These are phyloP conservation scores for Drosophila phalerata DNA, from an alignment of 2,888 invertebrate genomes.

Conservation along the genomic window DNA sequence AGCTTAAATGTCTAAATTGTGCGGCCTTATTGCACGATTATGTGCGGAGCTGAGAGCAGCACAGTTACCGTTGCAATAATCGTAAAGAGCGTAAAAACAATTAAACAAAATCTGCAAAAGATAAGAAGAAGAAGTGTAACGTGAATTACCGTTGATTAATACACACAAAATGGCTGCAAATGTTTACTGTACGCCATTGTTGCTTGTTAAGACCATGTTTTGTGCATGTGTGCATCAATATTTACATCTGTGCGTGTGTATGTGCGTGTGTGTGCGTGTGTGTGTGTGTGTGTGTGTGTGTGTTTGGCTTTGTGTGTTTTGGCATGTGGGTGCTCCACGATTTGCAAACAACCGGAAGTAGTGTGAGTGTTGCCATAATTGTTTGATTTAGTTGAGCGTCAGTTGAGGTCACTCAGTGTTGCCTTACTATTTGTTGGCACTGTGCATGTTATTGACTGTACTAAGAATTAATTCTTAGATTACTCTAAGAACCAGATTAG, in stretches of 20 bases:
- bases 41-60: conserved; percentile 96
- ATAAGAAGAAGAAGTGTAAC: conserved; percentile 39
- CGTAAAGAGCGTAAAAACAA: conserved; percentile 97
- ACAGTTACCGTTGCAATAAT: conserved; percentile 96
- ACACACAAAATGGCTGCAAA: conserved; percentile 50
- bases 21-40: conserved; percentile 93
- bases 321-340: conserved; percentile 10
- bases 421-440: conserved; percentile 36
- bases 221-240: conserved; percentile 12
- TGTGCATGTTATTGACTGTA: conserved; percentile 1
- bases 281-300: neutral
- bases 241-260: neutral
- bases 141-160: conserved; percentile 19
- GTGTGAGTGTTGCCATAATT: conserved; percentile 64
- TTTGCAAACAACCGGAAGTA: conserved; percentile 68
- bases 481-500: neutral
- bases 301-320: neutral
- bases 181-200: conserved; percentile 40
- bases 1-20: conserved; percentile 67
- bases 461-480: neutral
- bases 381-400: conserved; percentile 63
- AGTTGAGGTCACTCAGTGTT: conserved; percentile 18
- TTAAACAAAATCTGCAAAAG: conserved; percentile 93
- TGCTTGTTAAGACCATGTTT: conserved; percentile 55
- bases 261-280: neutral